Conservation (phyloP, 1,140 invertebrate species). For the Probaryconus sp. region DNA sequence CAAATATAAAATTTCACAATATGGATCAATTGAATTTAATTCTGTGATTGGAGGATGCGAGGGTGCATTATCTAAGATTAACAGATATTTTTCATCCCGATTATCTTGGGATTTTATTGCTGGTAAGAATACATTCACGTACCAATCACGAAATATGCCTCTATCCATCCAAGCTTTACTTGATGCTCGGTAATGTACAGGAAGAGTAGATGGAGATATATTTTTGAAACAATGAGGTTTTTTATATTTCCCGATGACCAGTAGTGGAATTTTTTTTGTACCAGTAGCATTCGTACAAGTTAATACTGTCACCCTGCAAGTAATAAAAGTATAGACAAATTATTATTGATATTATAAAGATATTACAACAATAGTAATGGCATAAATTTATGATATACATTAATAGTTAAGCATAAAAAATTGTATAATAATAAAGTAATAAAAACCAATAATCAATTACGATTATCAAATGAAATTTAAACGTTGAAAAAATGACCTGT, state of each 20-base stretch:
- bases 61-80: constrained; percentile 29
- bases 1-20: constrained; percentile 15
- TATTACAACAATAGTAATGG: no score
- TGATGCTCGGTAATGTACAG: constrained; percentile 12
- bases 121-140: constrained; percentile 24
- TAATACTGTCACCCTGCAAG: constrained; percentile 11
- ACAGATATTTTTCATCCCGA: constrained; percentile 15
- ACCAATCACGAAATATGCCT: constrained; percentile 28
- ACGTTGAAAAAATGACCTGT: constrained; percentile 28
- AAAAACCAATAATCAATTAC: no score
- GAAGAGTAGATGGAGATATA: constrained; percentile 11
- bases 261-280: constrained; percentile 17
- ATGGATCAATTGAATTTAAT: constrained; percentile 21
- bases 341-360: no score
- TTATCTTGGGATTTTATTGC: constrained; percentile 11
- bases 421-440: no score
- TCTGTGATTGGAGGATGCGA: constrained; percentile 18
- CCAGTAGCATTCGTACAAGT: constrained; percentile 23
- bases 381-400: no score
- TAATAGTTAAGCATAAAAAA: no score
- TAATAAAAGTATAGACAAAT: no score
- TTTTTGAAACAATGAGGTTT: constrained; percentile 13
- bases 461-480: constrained; percentile 4
- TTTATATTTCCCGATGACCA: constrained; percentile 25
- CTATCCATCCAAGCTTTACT: constrained; percentile 18